These are phyloP conservation scores for Pseudobourletiella spinata DNA, from an alignment of 1,140 invertebrate species.

Conservation along the genomic window DNA sequence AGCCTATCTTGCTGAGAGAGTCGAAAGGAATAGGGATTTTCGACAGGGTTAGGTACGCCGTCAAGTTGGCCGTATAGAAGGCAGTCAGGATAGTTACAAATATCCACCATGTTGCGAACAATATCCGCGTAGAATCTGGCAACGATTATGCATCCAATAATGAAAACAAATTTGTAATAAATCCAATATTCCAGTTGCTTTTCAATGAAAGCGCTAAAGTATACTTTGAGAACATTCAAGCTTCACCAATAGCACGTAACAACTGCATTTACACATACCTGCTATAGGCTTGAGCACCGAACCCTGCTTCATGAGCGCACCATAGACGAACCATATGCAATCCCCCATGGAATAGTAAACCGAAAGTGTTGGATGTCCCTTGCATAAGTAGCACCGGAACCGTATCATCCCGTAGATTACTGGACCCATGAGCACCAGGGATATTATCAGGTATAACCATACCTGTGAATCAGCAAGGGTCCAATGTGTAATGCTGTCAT, in stretches of 20 bases:
- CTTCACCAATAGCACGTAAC: neutral
- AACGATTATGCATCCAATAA: slow-evolving; percentile 24
- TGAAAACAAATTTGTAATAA: too few relatives aligned
- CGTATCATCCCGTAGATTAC: slow-evolving; percentile 63
- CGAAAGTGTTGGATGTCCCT: slow-evolving; percentile 43
- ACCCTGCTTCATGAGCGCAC: slow-evolving; percentile 77
- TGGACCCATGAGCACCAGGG: slow-evolving; percentile 62
- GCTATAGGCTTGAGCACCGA: slow-evolving; percentile 64
- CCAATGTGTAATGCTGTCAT: neutral
- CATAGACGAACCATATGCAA: slow-evolving; percentile 79
- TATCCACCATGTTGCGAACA: slow-evolving; percentile 86
- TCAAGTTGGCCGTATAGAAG: slow-evolving; percentile 86
- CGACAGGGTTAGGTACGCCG: slow-evolving; percentile 74
- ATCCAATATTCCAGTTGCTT: too few relatives aligned
- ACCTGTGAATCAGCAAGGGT: too few relatives aligned
- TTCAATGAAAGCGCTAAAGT: neutral
- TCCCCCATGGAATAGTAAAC: slow-evolving; percentile 52
- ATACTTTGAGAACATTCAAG: neutral
- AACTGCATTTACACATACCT: slow-evolving; percentile 50
- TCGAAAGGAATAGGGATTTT: slow-evolving; percentile 68
- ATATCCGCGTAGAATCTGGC: slow-evolving; percentile 65
- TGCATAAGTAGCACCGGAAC: slow-evolving; percentile 47
- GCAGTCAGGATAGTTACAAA: slow-evolving; percentile 77
- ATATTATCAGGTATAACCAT: slow-evolving; percentile 64
- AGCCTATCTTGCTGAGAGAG: slow-evolving; percentile 55